These are phyloP conservation scores for Diacarnus erythraeanus DNA, from an alignment of 37 sponge, comb jelly and placozoan genomes.

Conservation along the genomic window DNA sequence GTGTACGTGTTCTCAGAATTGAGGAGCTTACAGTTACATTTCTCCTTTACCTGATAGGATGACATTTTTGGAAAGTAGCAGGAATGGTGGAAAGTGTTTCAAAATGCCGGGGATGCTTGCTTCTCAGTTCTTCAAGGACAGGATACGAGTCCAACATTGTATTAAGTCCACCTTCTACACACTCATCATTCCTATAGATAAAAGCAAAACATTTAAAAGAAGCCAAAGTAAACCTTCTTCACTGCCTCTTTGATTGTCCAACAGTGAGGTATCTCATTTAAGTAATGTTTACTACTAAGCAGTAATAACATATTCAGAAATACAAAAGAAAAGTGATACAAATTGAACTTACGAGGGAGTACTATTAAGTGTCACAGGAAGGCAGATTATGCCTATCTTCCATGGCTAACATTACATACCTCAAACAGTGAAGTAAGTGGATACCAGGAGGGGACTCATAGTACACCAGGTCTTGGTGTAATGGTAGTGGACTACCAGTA, in stretches of 20 bases:
- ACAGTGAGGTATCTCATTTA: too few relatives aligned
- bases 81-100: slow-evolving; percentile 21
- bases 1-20: too few relatives aligned
- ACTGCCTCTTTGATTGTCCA: too few relatives aligned
- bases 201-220: neutral
- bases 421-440: slow-evolving; percentile 64
- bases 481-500: slow-evolving; percentile 1
- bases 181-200: slow-evolving; percentile 50
- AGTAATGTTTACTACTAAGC: too few relatives aligned
- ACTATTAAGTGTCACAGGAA: too few relatives aligned
- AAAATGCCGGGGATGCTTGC: slow-evolving; percentile 19
- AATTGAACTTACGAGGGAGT: too few relatives aligned
- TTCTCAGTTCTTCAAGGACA: slow-evolving; percentile 57
- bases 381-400: too few relatives aligned
- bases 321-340: too few relatives aligned
- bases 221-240: too few relatives aligned
- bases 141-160: slow-evolving; percentile 50
- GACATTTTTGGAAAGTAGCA: slow-evolving; percentile 75
- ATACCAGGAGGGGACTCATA: slow-evolving; percentile 78
- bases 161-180: slow-evolving; percentile 70
- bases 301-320: too few relatives aligned
- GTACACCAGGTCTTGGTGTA: slow-evolving; percentile 63
- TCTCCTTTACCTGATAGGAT: slow-evolving; percentile 56
- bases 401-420: slow-evolving; percentile 19
- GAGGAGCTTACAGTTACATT: too few relatives aligned